Evolutionary conservation across 2,888 invertebrate species (phyloP), one percentile per base, ranked within the genome.

Genomic region (Diarsia brunnea): DNA sequence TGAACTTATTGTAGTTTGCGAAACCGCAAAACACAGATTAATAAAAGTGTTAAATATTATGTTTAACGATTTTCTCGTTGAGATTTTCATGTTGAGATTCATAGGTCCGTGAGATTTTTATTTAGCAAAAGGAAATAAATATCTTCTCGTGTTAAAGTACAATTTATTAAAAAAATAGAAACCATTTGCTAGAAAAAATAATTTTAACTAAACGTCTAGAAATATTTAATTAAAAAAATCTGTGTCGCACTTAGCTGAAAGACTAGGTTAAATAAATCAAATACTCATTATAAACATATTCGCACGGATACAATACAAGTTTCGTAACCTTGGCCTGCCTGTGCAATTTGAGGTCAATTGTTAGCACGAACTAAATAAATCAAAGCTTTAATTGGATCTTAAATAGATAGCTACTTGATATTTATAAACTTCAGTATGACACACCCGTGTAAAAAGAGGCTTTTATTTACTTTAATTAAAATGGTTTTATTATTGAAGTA

Each of bases 301-400:
- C 70, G 71, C 78, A 82, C 85, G 82, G 73, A 70, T 74, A 84
- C 84, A 86, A 83, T 86, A 79, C 65, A 73, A 73, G 80, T 73
- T 77, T 38, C 19, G 60, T 73, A 66, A 73, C 78, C 81, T 81
- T 86, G 84, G 64, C 84, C 73, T 63, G 71, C 63, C 86, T 47
- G 51, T 27, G 45, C 51, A 70, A 71, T 66, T 74, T 78, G 65
- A 86, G 86, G 88, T 79, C 86, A 69, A 85, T 75, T 70, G 84
- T 78, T 84, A 16, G 79, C 86, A 86, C 81, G 86, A 86, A 79
- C 88, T 78, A 73, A 66, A 84, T 86, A 84, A 81, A 84, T 85
- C 75, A 79, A 84, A 84, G 78, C 73, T 84, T 68, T 86, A 63
- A 81, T 78, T 84, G 80, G 79, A 72, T 76, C 45, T 67, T 43